Evolutionary conservation across 2,888 invertebrate genomes (phyloP), one percentile per base, ranked within the genome.

Genomic region (Liopterus haemorrhoidalis): DNA sequence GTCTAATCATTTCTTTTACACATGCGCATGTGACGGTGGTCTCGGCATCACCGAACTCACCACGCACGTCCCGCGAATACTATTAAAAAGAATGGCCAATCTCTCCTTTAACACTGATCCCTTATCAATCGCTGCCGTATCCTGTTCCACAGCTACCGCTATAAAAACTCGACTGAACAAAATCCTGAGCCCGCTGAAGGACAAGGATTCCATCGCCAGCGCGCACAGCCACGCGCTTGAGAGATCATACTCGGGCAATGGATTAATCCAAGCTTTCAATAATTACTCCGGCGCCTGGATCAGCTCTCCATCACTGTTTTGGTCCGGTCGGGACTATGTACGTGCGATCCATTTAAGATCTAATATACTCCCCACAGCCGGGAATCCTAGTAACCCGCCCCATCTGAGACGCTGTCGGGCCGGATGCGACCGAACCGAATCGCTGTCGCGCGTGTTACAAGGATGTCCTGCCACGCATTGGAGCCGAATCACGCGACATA

Each of bases 341-440:
- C 35, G 22, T 8, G 49, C 43, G 1, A 11, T 39, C 0, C 49
- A 49, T 8, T 25, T 49, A 1, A 8, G 39, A 4, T 41, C 33
- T 1, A 49, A 49, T 30, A 27, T 49, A 4, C 42, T 49, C 2
- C 49, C 46, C 1, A 46, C 49, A 2, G 38, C 39, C 20, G 46
- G 49, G 0, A 44, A 35, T 1, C 48, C 48, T 1, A 37, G 37
- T 1, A 35, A 33, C 20, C 48, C 48, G 1, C 19, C 11, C n/a
- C n/a, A n/a, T n/a, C n/a, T n/a, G n/a, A n/a, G n/a, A n/a, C n/a
- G n/a, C n/a, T n/a, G n/a, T n/a, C n/a, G n/a, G n/a, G n/a, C n/a
- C n/a, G n/a, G n/a, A n/a, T n/a, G n/a, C n/a, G n/a, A n/a, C n/a
- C n/a, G 47, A 8, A 31, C 22, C 2, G 47, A 43, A 20, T 37